phyloP scores from a whole-genome alignment of 2,888 invertebrate species.

The Plusia festucae region DNA sequence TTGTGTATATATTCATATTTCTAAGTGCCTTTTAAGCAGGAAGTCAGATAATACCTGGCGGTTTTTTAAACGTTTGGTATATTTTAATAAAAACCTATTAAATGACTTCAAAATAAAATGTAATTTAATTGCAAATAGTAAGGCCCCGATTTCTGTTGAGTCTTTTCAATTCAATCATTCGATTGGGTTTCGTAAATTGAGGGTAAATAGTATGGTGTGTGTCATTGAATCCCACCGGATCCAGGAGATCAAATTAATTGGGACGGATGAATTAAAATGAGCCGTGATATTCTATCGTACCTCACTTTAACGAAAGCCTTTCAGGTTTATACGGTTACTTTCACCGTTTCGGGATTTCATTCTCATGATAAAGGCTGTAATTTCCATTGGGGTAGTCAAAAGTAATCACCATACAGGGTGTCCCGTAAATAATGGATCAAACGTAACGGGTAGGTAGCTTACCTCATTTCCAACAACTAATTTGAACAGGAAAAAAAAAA shows the following conservation, averaged over 20 bases:
- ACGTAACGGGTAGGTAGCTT: too few species aligned
- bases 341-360: not conserved
- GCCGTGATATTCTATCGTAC: constrained; percentile 23
- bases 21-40: not conserved
- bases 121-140: constrained; percentile 16
- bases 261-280: constrained; percentile 36
- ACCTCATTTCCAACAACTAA: too few species aligned
- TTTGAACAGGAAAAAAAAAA: too few species aligned
- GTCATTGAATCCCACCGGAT: constrained; percentile 14
- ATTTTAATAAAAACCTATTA: not conserved
- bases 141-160: constrained; percentile 16
- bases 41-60: too few species aligned
- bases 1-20: not conserved
- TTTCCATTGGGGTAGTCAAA: not conserved
- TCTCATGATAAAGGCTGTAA: not conserved
- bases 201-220: constrained; percentile 16
- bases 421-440: too few species aligned
- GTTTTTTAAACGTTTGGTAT: too few species aligned
- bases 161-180: constrained; percentile 29
- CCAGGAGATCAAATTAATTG: constrained; percentile 37
- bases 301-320: constrained; percentile 11
- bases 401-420: too few species aligned
- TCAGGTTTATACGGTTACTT: not conserved
- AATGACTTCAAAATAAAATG: not conserved
- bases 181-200: constrained; percentile 32